Evolutionary conservation across 2,797 vertebrate genomes (phyloP).

Genomic region (Gallinago nigripennis): DNA sequence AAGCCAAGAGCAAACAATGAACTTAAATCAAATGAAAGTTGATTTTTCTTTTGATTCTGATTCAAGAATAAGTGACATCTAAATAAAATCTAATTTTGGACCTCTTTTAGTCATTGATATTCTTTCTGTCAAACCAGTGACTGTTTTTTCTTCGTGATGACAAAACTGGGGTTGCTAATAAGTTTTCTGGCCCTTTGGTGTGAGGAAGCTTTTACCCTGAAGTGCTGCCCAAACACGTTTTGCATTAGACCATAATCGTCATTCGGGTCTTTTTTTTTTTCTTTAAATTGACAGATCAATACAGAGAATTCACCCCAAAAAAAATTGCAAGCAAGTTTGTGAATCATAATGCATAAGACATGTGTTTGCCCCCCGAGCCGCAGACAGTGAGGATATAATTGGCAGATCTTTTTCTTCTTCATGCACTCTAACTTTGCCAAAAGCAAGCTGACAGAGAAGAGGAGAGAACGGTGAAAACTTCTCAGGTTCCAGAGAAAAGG

Average conservation of each 20-base stretch:
- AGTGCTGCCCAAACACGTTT: neutral
- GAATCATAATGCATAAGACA: slow-evolving; percentile 4
- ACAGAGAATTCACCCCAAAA: neutral
- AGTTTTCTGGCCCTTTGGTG: neutral
- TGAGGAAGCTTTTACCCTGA: neutral
- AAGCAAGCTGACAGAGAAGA: slow-evolving; percentile 4
- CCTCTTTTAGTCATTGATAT: neutral
- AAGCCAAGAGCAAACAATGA: neutral
- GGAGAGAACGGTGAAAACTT: neutral
- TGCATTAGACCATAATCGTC: neutral
- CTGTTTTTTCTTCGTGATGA: neutral
- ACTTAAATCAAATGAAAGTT: neutral
- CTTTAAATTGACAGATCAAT: neutral
- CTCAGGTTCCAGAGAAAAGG: neutral
- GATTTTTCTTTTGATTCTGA: neutral
- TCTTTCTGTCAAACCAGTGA: neutral
- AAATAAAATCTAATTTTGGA: neutral
- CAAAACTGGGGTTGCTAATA: neutral
- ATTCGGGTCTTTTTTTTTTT: neutral
- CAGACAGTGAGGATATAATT: slow-evolving; percentile 25
- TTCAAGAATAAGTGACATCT: neutral
- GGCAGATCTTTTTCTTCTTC: slow-evolving; percentile 29
- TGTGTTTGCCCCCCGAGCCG: slow-evolving; percentile 9
- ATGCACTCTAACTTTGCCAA: slow-evolving; percentile 18
- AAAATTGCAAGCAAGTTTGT: neutral